These are phyloP conservation scores for Scotopteryx bipunctaria DNA, from an alignment of 2,888 invertebrate genomes.

Conservation along the genomic window DNA sequence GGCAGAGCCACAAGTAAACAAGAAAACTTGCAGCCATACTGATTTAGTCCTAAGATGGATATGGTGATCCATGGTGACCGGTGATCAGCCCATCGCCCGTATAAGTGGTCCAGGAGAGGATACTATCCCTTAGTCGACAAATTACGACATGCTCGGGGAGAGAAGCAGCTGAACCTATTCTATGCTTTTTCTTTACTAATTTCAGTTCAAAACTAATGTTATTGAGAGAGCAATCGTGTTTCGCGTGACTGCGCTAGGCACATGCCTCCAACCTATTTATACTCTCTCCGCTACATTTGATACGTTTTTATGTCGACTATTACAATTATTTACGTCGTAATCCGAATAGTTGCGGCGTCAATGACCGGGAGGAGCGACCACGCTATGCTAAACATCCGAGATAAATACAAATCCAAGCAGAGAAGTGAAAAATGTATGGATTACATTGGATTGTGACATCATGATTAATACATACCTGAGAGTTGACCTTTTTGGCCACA, in stretches of 20 bases:
- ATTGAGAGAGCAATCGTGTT: slow-evolving; percentile 11
- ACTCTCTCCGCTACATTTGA: slow-evolving; percentile 29
- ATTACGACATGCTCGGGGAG: no score
- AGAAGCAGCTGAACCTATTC: no score
- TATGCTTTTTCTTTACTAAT: no score
- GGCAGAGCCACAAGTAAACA: no score
- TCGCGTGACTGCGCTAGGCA: slow-evolving; percentile 19
- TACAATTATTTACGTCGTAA: slow-evolving; percentile 36
- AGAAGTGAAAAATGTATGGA: not conserved
- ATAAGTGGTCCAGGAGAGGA: no score
- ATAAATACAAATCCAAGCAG: not conserved
- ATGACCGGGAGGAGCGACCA: slow-evolving; percentile 26
- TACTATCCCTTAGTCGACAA: no score
- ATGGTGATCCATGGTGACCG: no score
- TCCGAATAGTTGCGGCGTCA: slow-evolving; percentile 32
- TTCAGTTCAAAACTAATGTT: slow-evolving; percentile 8
- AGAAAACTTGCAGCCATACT: no score
- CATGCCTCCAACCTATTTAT: slow-evolving; percentile 29
- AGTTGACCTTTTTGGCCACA: no score
- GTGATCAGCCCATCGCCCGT: no score
- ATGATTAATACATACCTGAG: not conserved
- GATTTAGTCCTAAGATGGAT: no score
- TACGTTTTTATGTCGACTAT: slow-evolving; percentile 30
- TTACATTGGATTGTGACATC: not conserved
- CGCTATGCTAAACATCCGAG: not conserved